phyloP scores from a whole-genome alignment of 2,888 invertebrate genomes.

The Cosmia pyralina region DNA sequence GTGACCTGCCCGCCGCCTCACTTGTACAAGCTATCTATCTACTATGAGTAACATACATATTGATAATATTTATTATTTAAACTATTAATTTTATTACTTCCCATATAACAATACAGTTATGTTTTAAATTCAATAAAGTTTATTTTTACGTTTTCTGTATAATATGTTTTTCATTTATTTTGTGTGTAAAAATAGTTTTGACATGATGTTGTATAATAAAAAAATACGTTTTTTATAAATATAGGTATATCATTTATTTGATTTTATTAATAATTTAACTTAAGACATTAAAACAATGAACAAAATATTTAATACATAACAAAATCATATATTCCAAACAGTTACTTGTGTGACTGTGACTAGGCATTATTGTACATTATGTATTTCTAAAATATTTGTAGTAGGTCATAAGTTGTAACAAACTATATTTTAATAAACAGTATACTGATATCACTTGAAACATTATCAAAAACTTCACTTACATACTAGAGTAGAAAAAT shows the following conservation, averaged over 20 bases:
- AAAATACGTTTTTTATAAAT: slow-evolving; percentile 51
- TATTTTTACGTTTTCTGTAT: slow-evolving; percentile 88
- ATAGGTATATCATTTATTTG: slow-evolving; percentile 60
- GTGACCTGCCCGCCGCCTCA: slow-evolving; percentile 64
- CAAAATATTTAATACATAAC: slow-evolving; percentile 38
- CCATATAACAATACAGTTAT: slow-evolving; percentile 81
- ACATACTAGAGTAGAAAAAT: slow-evolving; percentile 37
- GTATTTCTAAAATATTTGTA: slow-evolving; percentile 21
- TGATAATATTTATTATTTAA: slow-evolving; percentile 80
- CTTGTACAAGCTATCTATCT: slow-evolving; percentile 65
- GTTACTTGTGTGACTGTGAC: slow-evolving; percentile 29
- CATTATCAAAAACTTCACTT: slow-evolving; percentile 39
- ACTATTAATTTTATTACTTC: slow-evolving; percentile 71
- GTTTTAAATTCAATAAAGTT: slow-evolving; percentile 87
- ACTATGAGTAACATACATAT: slow-evolving; percentile 65
- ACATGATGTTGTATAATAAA: slow-evolving; percentile 56
- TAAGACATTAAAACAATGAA: slow-evolving; percentile 35
- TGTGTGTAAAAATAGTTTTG: slow-evolving; percentile 64
- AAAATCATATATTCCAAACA: slow-evolving; percentile 33
- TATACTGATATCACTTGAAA: slow-evolving; percentile 46
- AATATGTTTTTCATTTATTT: slow-evolving; percentile 79
- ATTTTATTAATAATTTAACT: slow-evolving; percentile 49
- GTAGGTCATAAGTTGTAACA: slow-evolving; percentile 1
- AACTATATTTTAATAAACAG: slow-evolving; percentile 26
- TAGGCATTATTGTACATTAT: slow-evolving; percentile 35